Conservation (phyloP, 2,888 invertebrate genomes). For the Hypolimnas misippus region DNA sequence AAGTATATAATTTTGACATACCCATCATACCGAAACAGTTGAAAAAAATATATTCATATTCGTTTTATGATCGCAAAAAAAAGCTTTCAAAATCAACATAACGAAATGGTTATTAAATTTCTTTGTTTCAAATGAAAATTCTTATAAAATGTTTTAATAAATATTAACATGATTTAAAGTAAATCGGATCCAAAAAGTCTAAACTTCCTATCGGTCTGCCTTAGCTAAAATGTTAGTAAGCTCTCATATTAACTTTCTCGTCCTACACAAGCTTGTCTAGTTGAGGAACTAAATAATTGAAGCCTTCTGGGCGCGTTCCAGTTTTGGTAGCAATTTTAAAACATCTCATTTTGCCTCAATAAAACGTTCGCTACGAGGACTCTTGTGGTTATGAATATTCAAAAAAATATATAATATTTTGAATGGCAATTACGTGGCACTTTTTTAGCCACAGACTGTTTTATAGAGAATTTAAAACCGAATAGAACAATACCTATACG, state of each 20-base stretch:
- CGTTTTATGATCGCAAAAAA: too few relatives aligned
- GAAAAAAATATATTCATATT: too few relatives aligned
- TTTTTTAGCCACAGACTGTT: neutral
- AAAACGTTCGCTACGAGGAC: conserved; percentile 7
- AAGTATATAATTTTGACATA: neutral
- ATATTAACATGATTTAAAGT: neutral
- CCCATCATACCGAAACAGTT: neutral
- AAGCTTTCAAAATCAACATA: too few relatives aligned
- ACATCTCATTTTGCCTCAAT: conserved; percentile 35
- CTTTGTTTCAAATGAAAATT: too few relatives aligned
- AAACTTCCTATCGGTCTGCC: neutral
- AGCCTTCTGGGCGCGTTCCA: conserved; percentile 54
- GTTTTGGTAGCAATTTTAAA: conserved; percentile 58
- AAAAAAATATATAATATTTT: neutral
- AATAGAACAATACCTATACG: neutral
- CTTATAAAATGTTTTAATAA: too few relatives aligned
- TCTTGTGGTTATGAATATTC: conserved; percentile 7
- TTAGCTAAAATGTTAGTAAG: neutral
- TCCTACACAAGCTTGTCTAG: conserved; percentile 35
- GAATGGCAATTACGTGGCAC: neutral
- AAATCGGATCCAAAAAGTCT: neutral
- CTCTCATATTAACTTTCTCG: conserved; percentile 11
- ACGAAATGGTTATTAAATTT: too few relatives aligned
- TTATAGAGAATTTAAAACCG: neutral
- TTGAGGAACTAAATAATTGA: conserved; percentile 56